phyloP scores from a whole-genome alignment of 2,113 vertebrate species.

The Urocolius indicus region DNA sequence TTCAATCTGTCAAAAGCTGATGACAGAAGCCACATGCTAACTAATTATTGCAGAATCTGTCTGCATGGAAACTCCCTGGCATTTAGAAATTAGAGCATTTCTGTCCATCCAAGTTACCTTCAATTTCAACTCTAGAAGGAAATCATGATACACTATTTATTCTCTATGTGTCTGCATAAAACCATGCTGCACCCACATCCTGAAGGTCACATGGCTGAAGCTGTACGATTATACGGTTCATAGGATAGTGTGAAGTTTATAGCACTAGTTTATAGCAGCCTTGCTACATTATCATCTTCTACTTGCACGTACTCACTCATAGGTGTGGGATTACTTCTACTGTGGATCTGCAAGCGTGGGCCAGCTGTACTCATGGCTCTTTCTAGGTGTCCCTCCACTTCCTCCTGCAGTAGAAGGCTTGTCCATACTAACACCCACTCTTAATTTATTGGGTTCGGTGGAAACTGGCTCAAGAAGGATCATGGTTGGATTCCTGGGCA shows the following conservation, averaged over 20 bases:
- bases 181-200: background rate
- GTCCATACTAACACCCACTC: background rate
- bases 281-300: background rate
- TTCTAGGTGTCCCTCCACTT: background rate
- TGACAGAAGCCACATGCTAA: background rate
- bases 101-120: background rate
- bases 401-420: background rate
- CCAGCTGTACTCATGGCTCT: background rate
- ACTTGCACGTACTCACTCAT: background rate
- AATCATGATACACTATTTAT: background rate
- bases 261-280: background rate
- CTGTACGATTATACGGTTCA: background rate
- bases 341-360: background rate
- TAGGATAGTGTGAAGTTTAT: background rate
- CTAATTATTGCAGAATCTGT: background rate
- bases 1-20: background rate
- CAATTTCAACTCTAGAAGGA: background rate
- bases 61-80: background rate
- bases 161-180: background rate
- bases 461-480: constrained; percentile 82
- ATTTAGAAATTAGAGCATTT: background rate
- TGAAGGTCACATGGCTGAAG: background rate
- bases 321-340: background rate
- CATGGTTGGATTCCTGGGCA: constrained; percentile 84
- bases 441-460: constrained; percentile 5